Evolutionary conservation across 2,888 invertebrate genomes (phyloP), one percentile per base, ranked within the genome.

Genomic region (Drosophila histrio): DNA sequence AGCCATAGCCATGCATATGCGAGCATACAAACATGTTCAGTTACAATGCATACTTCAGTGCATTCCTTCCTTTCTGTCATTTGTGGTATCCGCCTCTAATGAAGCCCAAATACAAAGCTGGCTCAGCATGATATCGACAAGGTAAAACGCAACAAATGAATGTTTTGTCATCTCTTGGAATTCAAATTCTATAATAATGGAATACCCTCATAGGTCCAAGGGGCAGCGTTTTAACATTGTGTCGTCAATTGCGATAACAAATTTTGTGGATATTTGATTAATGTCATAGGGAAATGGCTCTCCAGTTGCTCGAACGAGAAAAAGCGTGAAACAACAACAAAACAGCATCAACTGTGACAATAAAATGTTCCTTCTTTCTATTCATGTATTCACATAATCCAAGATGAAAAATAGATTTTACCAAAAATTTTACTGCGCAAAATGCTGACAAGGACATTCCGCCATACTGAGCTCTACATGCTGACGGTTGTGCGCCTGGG

Each of bases 381-480:
- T 86, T 86, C 82, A 86, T 86, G 82, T 80, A 83, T 83, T 86
- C 82, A 65, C 87, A 83, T 83, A 83, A 83, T 83, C 82, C 82
- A 73, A 83, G 87, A 86, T 83, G 82, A 83, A 83, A 83, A 83
- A 83, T 83, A 83, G 82, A 83, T 83, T 86, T 78, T 63, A 71
- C 70, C 72, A 80, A 77, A 86, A 82, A 68, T 83, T 76, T 80
- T 69, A 80, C 87, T 78, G 79, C 72, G 75, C 80, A 86, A 84
- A 83, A 84, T 84, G 82, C 82, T 83, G 82, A 83, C 82, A 83
- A 78, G 82, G 84, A 83, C 87, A 78, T 76, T 83, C 66, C 60
- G 57, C 58, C 36, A 17, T 49, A 38, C 54, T 53, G 62, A 65
- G 68, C 68, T 63, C 62, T 68, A 49, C 68, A 60, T 53, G 44